Conservation (phyloP, 2,888 invertebrate species). For the Cantharis lateralis region DNA sequence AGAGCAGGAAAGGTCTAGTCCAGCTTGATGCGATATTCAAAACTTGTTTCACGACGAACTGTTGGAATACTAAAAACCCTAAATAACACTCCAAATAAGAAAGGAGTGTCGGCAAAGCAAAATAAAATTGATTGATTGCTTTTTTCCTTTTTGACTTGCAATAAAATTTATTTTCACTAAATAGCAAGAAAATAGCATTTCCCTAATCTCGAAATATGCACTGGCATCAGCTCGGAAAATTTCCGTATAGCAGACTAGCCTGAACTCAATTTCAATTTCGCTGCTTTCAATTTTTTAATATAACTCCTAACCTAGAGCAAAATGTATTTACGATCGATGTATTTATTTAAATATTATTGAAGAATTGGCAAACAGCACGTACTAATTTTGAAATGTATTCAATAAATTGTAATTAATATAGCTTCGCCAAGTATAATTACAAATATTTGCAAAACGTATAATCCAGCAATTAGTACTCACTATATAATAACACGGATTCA, state of each 20-base stretch:
- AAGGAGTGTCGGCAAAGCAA: not conserved
- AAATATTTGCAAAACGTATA: not conserved
- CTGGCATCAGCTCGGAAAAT: not conserved
- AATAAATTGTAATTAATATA: not conserved
- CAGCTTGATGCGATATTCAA: not conserved
- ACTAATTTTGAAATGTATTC: not conserved
- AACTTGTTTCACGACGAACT: not conserved
- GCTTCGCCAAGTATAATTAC: not conserved
- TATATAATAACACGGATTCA: not conserved
- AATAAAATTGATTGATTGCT: not conserved
- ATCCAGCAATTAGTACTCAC: not conserved
- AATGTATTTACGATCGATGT: not conserved
- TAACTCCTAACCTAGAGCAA: not conserved
- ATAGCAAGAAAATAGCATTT: not conserved
- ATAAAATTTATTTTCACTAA: not conserved
- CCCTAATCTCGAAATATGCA: no score
- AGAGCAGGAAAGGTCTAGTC: not conserved
- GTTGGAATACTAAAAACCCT: not conserved
- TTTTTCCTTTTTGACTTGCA: not conserved
- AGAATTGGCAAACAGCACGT: not conserved
- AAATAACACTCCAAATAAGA: not conserved
- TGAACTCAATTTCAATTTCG: no score
- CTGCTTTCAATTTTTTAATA: not conserved
- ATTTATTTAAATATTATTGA: not conserved
- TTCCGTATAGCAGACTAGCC: not conserved